phyloP scores from a whole-genome alignment of 2,888 invertebrate genomes.

The Yponomeuta malinellus region DNA sequence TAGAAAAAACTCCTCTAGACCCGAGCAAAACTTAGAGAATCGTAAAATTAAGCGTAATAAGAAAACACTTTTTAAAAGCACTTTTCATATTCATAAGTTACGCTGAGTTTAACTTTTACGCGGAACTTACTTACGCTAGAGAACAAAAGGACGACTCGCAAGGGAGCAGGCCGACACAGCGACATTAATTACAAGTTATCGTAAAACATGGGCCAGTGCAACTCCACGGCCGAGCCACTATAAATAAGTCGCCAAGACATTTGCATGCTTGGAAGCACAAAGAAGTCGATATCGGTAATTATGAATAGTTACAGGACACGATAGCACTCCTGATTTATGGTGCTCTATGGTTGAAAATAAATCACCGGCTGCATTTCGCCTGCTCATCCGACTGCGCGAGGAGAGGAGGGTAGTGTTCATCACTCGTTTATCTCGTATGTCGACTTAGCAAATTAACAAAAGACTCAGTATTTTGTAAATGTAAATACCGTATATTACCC shows the following conservation, averaged over 20 bases:
- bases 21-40: too few species aligned
- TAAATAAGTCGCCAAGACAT: constrained; percentile 48
- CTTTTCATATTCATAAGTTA: too few species aligned
- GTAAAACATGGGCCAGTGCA: constrained; percentile 40
- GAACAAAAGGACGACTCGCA: background rate
- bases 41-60: too few species aligned
- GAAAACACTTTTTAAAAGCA: too few species aligned
- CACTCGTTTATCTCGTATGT: background rate
- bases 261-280: constrained; percentile 51
- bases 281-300: constrained; percentile 58
- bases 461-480: too few species aligned
- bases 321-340: constrained; percentile 46
- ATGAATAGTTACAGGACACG: constrained; percentile 53
- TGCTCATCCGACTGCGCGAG: constrained; percentile 25
- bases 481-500: too few species aligned
- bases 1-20: too few species aligned
- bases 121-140: background rate
- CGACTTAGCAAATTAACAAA: too few species aligned
- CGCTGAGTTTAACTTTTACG: too few species aligned
- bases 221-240: constrained; percentile 27
- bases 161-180: constrained; percentile 19
- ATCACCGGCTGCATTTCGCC: constrained; percentile 26
- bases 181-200: constrained; percentile 64
- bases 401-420: background rate
- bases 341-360: constrained; percentile 37